Base-by-base conservation (phyloP, 2,888 invertebrate genomes). In the Caenorhabditis doughertyi region DNA sequence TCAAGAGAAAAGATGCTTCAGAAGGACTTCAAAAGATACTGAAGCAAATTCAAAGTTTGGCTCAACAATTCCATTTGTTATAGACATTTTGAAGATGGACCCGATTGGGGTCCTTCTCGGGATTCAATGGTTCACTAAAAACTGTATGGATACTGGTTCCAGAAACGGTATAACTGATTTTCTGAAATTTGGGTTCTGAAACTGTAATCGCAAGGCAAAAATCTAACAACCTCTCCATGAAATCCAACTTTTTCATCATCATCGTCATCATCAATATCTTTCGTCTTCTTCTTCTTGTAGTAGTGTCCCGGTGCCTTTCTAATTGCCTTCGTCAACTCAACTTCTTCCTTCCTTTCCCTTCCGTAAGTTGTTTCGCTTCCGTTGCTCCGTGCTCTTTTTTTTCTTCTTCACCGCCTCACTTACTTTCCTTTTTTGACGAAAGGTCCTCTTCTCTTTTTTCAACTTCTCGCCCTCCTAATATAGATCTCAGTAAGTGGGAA, bases 301-400 rank as follows among this genome's bases (percentile, higher is more conserved):
- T 16, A 1, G 18, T 21, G 7, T 35, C 29, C 58, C 68, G 47
- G 51, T 73, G 51, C 42, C 49, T 32, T 73, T 73, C 73, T 74
- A 74, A 74, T 74, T 74, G 74, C 77, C 77, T 70, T 62, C 77
- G 60, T 68, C 68, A 44, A 51, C 68, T 58, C 47, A 65, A 56
- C 68, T 35, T 35, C 76, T 60, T 58, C 71, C 18, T 44, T 44
- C 29, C 67, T 27, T 60, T 42, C 42, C 60, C 35, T 55, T 51
- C 62, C 68, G 55, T 60, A 71, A 68, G 60, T 62, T 64, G 64
- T 79, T 70, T 58, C 60, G 65, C 56, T 68, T 67, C 67, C 70
- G 72, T 72, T 73, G 72, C 53, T 62, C 62, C 64, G 62, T 64
- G 3, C 64, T 65, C 42, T 35, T 58, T 47, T 56, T 58, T 56